A percentile compares a stretch with the other conserved stretches of the same genome.
Conservation (phyloP, 2,113 vertebrate species). For the Myanophis thanlyinensis region DNA sequence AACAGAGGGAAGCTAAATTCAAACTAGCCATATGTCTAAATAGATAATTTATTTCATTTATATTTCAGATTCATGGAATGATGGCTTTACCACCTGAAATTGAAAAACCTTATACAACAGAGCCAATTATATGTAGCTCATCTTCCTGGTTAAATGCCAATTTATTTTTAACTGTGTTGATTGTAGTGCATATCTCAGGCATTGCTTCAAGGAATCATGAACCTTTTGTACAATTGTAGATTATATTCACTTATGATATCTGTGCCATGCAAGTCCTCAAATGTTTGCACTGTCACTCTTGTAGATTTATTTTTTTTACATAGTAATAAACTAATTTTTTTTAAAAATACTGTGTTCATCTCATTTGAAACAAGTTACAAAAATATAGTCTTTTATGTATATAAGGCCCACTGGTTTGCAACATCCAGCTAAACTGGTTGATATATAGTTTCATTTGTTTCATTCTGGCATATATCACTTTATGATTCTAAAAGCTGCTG, state of each 20-base stretch:
- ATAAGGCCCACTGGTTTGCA: conserved; percentile 10
- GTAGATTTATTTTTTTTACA: conserved; percentile 74
- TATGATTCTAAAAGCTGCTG: conserved; percentile 44
- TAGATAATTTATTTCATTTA: conserved; percentile 6
- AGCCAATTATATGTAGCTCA: conserved; percentile 62
- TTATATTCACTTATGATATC: conserved; percentile 17
- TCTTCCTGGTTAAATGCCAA: conserved; percentile 32
- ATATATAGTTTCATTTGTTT: conserved; percentile 39
- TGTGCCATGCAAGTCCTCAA: conserved; percentile 43
- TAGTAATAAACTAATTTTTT: conserved; percentile 60
- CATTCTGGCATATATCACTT: conserved; percentile 33
- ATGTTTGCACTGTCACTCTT: conserved; percentile 69
- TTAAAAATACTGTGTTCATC: conserved; percentile 35
- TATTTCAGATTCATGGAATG: conserved; percentile 79
- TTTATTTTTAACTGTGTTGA: conserved; percentile 37
- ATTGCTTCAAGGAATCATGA: not conserved
- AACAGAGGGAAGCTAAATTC: not conserved
- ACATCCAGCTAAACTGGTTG: conserved; percentile 23
- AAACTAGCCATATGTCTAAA: not conserved
- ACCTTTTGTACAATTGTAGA: conserved; percentile 27
- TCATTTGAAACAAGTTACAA: conserved; percentile 24
- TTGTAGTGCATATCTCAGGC: conserved; percentile 18
- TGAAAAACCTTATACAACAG: conserved; percentile 62
- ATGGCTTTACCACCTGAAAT: conserved; percentile 71
- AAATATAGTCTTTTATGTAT: conserved; percentile 44